These are phyloP conservation scores for Myanophis thanlyinensis DNA, from an alignment of 2,113 vertebrate genomes.

Conservation along the genomic window DNA sequence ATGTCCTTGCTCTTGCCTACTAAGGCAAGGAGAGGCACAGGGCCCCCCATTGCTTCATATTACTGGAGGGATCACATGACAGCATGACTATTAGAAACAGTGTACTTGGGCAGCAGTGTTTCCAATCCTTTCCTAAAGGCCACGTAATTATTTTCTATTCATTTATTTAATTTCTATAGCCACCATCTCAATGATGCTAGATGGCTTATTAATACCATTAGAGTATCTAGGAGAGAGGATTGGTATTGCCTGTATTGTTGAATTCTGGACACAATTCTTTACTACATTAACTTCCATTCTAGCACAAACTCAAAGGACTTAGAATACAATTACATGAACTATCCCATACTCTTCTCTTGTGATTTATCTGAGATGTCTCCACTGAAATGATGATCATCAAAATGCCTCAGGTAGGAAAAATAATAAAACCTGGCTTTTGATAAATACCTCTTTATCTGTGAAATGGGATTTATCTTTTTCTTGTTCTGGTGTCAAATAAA, in stretches of 20 bases:
- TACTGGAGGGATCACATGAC: neutral
- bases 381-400: neutral
- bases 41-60: neutral
- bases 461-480: slow-evolving; percentile 99
- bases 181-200: neutral
- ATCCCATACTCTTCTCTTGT: neutral
- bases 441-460: slow-evolving; percentile 96
- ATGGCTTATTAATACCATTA: neutral
- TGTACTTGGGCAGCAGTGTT: neutral
- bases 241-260: neutral
- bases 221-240: neutral
- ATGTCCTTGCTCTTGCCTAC: too few species aligned
- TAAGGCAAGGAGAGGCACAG: neutral
- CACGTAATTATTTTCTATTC: neutral
- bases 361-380: neutral
- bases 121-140: neutral
- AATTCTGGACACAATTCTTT: neutral
- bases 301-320: neutral
- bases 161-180: neutral
- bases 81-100: neutral
- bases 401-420: neutral
- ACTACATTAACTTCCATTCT: neutral
- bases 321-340: neutral
- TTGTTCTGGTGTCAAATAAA: slow-evolving; percentile 97
- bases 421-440: neutral